A percentile compares a stretch with the other conserved stretches of the same genome.
These are phyloP conservation scores for Xenus cinereus DNA, from an alignment of 2,113 vertebrate genomes.

Conservation along the genomic window DNA sequence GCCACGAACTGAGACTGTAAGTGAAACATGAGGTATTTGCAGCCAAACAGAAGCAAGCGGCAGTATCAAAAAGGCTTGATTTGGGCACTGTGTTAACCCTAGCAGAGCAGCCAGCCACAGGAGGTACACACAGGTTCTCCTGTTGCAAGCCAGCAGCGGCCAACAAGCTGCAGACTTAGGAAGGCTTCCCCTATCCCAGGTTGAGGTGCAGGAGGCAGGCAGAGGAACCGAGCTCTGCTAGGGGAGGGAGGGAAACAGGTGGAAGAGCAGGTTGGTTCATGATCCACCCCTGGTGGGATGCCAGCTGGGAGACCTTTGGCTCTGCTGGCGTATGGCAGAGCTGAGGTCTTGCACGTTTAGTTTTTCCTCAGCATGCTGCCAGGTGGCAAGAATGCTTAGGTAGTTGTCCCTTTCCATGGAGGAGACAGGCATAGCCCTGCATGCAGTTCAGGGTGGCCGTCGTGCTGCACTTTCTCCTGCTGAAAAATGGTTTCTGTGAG, in stretches of 20 bases:
- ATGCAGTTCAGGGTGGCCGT: not conserved
- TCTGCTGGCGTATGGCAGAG: not conserved
- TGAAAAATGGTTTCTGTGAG: not conserved
- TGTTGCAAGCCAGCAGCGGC: not conserved
- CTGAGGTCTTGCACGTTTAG: not conserved
- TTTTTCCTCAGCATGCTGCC: not conserved
- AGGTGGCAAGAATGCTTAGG: too few species aligned
- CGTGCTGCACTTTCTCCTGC: not conserved
- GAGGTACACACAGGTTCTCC: not conserved
- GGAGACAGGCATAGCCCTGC: not conserved
- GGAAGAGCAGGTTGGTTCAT: not conserved
- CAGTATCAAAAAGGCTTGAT: not conserved
- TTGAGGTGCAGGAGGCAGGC: not conserved
- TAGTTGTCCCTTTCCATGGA: not conserved
- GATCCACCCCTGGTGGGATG: not conserved
- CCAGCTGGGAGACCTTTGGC: not conserved
- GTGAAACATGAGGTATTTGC: not conserved
- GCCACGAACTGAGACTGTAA: not conserved
- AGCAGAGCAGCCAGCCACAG: not conserved
- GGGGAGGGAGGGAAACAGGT: not conserved
- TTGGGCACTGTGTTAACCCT: not conserved
- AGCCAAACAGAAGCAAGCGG: not conserved
- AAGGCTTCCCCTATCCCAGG: not conserved
- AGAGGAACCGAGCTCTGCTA: not conserved
- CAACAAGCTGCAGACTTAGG: not conserved